Evolutionary conservation across 2,113 vertebrate genomes (phyloP).

Genomic region (Polypterus senegalus): DNA sequence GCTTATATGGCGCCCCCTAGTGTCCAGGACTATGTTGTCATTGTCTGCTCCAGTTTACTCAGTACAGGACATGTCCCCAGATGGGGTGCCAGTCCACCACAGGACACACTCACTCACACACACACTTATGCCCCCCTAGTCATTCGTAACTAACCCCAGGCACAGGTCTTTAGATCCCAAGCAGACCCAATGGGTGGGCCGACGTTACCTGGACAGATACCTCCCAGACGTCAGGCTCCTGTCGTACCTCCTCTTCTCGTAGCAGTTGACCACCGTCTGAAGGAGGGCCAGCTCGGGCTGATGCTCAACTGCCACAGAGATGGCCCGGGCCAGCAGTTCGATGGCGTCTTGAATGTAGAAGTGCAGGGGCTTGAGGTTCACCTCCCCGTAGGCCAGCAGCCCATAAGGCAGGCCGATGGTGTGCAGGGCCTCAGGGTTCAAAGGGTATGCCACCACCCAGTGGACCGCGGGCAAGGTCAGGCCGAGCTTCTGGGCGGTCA

Average conservation of each 20-base stretch:
- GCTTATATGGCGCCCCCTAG: too few relatives aligned
- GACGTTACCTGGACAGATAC: slow-evolving; percentile 58
- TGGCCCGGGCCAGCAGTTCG: slow-evolving; percentile 56
- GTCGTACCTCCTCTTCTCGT: slow-evolving; percentile 30
- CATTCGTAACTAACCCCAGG: too few relatives aligned
- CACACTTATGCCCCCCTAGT: too few relatives aligned
- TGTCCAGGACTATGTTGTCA: too few relatives aligned
- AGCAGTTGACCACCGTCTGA: slow-evolving; percentile 57
- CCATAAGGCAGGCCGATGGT: slow-evolving; percentile 67
- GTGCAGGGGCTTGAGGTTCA: slow-evolving; percentile 63
- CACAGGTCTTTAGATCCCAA: too few relatives aligned
- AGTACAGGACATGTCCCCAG: too few relatives aligned
- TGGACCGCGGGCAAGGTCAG: slow-evolving; percentile 51
- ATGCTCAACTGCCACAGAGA: slow-evolving; percentile 38
- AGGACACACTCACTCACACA: too few relatives aligned
- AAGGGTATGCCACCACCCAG: slow-evolving; percentile 80
- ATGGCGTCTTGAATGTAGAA: slow-evolving; percentile 63
- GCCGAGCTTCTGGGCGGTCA: slow-evolving; percentile 41
- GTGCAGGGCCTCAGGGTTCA: slow-evolving; percentile 60
- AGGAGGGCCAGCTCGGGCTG: slow-evolving; percentile 49
- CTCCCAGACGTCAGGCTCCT: slow-evolving; percentile 41
- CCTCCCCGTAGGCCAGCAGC: slow-evolving; percentile 75
- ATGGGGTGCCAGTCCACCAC: too few relatives aligned
- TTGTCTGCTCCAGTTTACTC: too few relatives aligned
- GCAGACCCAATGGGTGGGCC: too few relatives aligned